These are phyloP conservation scores for Rallus crepitans DNA, from an alignment of 2,797 vertebrate species.

Conservation along the genomic window DNA sequence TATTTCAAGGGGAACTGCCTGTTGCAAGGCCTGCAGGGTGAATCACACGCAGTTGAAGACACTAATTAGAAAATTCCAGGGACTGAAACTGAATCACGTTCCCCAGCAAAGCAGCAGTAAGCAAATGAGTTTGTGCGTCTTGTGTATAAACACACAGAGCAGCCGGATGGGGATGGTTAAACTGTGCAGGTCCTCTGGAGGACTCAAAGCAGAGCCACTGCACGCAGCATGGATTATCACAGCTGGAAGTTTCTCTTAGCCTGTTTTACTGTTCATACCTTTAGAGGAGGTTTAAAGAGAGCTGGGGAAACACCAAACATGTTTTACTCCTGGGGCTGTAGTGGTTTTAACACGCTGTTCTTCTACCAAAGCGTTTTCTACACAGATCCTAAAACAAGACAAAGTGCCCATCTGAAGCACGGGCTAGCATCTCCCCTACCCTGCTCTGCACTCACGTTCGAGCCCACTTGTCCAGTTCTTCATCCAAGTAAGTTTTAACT, in stretches of 20 bases:
- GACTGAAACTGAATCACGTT: neutral
- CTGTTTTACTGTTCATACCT: neutral
- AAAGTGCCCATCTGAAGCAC: neutral
- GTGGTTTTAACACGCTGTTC: neutral
- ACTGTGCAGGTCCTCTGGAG: neutral
- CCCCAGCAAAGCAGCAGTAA: neutral
- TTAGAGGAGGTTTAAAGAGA: neutral
- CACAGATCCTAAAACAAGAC: neutral
- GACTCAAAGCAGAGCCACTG: neutral
- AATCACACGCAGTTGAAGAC: neutral
- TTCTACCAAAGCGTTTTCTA: neutral
- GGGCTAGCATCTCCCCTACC: neutral
- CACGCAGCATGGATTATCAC: rapidly evolving
- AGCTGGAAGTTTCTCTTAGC: neutral
- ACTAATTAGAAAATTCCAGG: neutral
- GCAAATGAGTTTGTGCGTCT: neutral
- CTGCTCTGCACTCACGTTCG: conserved; percentile 80
- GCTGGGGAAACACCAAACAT: neutral
- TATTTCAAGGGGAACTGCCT: neutral
- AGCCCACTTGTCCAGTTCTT: conserved; percentile 95
- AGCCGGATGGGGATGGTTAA: neutral
- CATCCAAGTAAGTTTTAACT: conserved; percentile 86
- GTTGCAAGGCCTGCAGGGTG: neutral
- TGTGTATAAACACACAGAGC: neutral
- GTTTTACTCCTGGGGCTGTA: neutral